Base-by-base conservation (phyloP, 2,797 vertebrate species). In the Spea hammondii region DNA sequence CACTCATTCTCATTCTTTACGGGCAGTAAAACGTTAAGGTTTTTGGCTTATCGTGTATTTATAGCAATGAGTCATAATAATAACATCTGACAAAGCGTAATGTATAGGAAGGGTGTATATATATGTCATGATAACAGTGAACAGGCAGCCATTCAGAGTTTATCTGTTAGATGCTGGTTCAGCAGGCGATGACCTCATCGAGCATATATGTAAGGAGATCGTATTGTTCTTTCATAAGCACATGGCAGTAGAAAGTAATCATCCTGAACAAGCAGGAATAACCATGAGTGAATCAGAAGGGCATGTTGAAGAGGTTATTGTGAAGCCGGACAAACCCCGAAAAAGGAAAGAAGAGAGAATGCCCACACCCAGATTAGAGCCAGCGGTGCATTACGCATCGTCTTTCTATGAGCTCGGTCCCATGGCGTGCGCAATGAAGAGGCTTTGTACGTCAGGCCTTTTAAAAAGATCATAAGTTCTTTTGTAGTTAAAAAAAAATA, bases 81-180 rank as follows among this genome's bases (percentile, higher is more conserved):
- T 70, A 53, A 62, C 65, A 47, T 74, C 14, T 51, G 6, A 47
- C 6, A 2, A 54, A 47, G 17, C 17, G 60, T 53, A 64, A 59
- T 51, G 62, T 46, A 74, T 17, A 74, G 70, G 57, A 60, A 62
- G 78, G 71, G 78, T 49, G 72, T 74, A 53, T 74, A 7, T 64
- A 74, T 69, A 57, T 62, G 32, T 32, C 53, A 62, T 74, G 77
- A 79, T 79, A 79, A 69, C 70, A 79, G 65, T 78, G 44, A 71
- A 14, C 32, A 44, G 76, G 60, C 65, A 60, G 62, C 5, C 47
- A 78, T 72, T 72, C 70, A 9, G 51, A 44, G 53, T 59, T 73
- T 79, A 74, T 79, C 64, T 79, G 68, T 62, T 57, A 53, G 48
- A 74, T 69, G 57, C 54, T 67, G 70, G 62, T 65, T 72, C 12